Base-by-base conservation (phyloP, 2,797 vertebrate genomes). In the Leptodactylus fallax region DNA sequence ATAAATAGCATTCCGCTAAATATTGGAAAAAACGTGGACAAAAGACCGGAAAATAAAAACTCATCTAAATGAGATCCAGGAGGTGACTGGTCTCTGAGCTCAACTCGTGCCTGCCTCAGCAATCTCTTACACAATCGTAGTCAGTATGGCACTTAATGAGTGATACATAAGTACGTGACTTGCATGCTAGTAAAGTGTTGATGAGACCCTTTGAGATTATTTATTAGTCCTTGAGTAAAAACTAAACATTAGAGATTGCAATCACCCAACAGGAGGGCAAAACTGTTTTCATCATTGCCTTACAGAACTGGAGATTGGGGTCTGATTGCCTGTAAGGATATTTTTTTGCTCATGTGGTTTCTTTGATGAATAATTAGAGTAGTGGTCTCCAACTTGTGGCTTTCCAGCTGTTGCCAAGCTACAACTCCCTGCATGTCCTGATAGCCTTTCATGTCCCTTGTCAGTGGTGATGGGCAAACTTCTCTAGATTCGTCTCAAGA, bases 1-100 rank as follows among this genome's bases (percentile, higher is more conserved):
- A 85, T 85, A 88, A 88, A 85, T 60, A 85, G n/a, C 77, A 81
- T 81, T 85, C 80, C 47, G 67, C 21, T 67, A 60, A 85, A 85
- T 81, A 81, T 23, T 14, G 55, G 23, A 85, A 53, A 51, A 82
- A 21, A 72, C 7, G 14, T 23, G 67, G 58, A 82, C 78, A 67
- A 45, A 72, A 36, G 60, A 9, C 14, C 61, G 58, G 71, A 3
- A 58, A 47, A 83, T 65, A 45, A 74, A 81, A 74, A 7, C 13
- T 80, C 47, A 0, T 49, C 45, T 61, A 85, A 74, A 88, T 83
- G 21, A 85, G 58, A 47, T 19, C 21, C n/a, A 51, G 27, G 74
- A 69, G 72, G 87, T 79, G 72, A 74, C 23, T 63, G 67, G 67
- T 74, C 78, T 79, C 67, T 56, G 78, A 1, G 47, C 77, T 53